A percentile compares a stretch with the other conserved stretches of the same genome.
These are phyloP conservation scores for Drosophila dives DNA, from an alignment of 2,888 invertebrate species.

Conservation along the genomic window DNA sequence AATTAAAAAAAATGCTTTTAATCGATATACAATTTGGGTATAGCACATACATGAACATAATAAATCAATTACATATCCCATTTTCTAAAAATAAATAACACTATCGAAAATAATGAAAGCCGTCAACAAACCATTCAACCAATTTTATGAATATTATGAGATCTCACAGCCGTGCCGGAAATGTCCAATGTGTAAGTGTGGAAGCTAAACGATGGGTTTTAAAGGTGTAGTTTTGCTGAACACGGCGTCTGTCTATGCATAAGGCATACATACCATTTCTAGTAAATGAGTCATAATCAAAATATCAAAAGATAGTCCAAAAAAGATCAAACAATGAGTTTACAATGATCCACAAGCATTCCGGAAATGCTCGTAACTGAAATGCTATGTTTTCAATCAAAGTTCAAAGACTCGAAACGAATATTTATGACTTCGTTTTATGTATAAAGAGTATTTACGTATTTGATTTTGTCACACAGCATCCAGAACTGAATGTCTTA, in stretches of 20 bases:
- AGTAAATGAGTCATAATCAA: not conserved
- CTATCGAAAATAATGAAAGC: not conserved
- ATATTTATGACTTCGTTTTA: slow-evolving; percentile 8
- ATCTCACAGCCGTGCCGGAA: slow-evolving; percentile 6
- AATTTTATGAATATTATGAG: not conserved
- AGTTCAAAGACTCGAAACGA: slow-evolving; percentile 19
- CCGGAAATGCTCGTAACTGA: slow-evolving; percentile 16
- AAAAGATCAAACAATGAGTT: slow-evolving; percentile 1
- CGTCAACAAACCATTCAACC: not conserved
- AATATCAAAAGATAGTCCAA: not conserved
- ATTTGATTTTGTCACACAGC: slow-evolving; percentile 44
- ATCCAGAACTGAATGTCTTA: slow-evolving; percentile 42
- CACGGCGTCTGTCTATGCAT: not conserved
- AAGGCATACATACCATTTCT: not conserved
- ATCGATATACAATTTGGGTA: not conserved
- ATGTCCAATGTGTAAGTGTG: not conserved
- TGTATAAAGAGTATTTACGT: slow-evolving; percentile 15
- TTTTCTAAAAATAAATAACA: not conserved
- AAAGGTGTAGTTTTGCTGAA: not conserved
- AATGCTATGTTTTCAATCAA: slow-evolving; percentile 5
- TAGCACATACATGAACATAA: not conserved
- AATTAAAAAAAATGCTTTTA: not conserved
- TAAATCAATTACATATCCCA: not conserved
- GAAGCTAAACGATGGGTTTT: not conserved
- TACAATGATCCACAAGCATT: not conserved